These are phyloP conservation scores for Lasioglossum pauxillum DNA, from an alignment of 2,888 invertebrate genomes.

Conservation along the genomic window DNA sequence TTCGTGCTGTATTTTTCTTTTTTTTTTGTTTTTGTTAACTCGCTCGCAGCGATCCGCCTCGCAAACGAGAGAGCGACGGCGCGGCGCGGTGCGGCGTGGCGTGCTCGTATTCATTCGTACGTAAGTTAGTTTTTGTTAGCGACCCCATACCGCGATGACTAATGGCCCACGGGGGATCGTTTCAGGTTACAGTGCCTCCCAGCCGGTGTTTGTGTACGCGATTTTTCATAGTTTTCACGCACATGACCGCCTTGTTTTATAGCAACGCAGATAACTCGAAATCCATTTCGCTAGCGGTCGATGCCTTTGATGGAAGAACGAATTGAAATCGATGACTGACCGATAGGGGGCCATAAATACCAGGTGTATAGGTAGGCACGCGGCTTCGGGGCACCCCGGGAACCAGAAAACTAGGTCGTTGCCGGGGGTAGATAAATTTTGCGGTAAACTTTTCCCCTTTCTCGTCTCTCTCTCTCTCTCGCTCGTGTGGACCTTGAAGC, in stretches of 20 bases:
- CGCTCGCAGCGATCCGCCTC: not conserved
- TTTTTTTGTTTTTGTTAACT: not conserved
- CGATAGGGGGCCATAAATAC: slow-evolving; percentile 46
- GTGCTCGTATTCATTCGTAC: slow-evolving; percentile 71
- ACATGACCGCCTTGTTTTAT: slow-evolving; percentile 56
- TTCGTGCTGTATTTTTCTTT: slow-evolving; percentile 35
- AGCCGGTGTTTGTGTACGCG: slow-evolving; percentile 68
- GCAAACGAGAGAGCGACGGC: slow-evolving; percentile 5
- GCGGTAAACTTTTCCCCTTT: not conserved
- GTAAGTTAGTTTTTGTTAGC: slow-evolving; percentile 75
- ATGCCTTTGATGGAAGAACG: slow-evolving; percentile 57
- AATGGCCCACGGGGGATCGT: slow-evolving; percentile 76
- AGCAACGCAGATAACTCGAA: slow-evolving; percentile 66
- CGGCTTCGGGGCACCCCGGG: not conserved
- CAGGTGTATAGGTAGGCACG: slow-evolving; percentile 27
- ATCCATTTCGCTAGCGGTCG: slow-evolving; percentile 64
- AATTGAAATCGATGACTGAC: slow-evolving; percentile 65
- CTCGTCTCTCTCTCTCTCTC: not conserved
- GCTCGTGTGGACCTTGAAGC: not conserved
- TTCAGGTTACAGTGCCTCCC: slow-evolving; percentile 60
- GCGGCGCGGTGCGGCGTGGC: not conserved
- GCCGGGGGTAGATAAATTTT: slow-evolving; percentile 14
- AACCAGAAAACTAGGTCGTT: slow-evolving; percentile 27
- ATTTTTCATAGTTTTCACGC: slow-evolving; percentile 76
- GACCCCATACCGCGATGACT: slow-evolving; percentile 73